phyloP scores from a whole-genome alignment of 2,888 invertebrate species.

The Nebria brevicollis region DNA sequence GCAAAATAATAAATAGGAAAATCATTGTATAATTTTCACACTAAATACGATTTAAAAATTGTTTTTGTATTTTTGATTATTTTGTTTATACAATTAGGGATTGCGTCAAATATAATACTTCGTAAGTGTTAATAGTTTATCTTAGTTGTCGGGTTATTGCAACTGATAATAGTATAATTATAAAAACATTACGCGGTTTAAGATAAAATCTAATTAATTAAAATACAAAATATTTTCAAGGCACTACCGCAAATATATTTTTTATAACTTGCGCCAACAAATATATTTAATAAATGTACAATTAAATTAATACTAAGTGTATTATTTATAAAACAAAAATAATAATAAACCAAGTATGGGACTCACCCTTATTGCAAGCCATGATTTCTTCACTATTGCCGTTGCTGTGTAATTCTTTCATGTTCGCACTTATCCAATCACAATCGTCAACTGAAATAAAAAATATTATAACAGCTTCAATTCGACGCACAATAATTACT shows the following conservation, averaged over 20 bases:
- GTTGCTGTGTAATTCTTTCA: slow-evolving; percentile 52
- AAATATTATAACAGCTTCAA: slow-evolving; percentile 16
- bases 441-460: slow-evolving; percentile 25
- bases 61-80: too few relatives aligned
- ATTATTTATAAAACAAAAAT: not conserved
- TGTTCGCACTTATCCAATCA: slow-evolving; percentile 43
- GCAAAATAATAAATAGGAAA: too few relatives aligned
- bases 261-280: too few relatives aligned
- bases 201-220: not conserved
- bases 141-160: not conserved
- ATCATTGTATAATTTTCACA: too few relatives aligned
- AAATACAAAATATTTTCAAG: not conserved
- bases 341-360: not conserved
- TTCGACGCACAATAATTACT: not conserved
- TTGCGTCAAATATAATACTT: too few relatives aligned
- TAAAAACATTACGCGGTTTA: not conserved
- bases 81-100: too few relatives aligned
- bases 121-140: too few relatives aligned
- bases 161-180: not conserved
- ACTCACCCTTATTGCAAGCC: slow-evolving; percentile 51
- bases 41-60: too few relatives aligned
- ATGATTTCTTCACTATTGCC: slow-evolving; percentile 50
- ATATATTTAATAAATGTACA: not conserved
- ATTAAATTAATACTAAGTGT: not conserved
- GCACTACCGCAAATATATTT: too few relatives aligned